Evolutionary conservation across 2,113 vertebrate genomes (phyloP), one percentile per base, ranked within the genome.

Genomic region (Cyrtonyx montezumae): DNA sequence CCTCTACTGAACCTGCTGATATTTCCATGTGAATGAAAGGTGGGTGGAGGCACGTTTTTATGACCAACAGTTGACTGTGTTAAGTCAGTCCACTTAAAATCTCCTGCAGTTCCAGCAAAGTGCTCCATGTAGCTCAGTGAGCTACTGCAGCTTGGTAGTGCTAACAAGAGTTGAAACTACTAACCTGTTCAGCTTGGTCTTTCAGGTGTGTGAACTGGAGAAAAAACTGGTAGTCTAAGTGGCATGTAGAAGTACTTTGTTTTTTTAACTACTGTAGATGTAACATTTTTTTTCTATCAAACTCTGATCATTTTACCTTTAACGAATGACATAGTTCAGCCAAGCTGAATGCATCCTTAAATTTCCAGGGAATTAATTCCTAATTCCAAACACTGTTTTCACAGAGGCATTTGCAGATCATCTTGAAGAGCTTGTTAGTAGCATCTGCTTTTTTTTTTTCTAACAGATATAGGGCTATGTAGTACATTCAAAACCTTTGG

Each of bases 381-480:
- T 55, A 46, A 22, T 8, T 85, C 34, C 53, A 19, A 11, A 37
- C 59, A 5, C 14, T 85, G 3, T 58, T 2, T 2, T 77, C 83
- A 9, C 42, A 59, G 82, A 79, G 26, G 1, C 8, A 43, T 40
- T 80, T 7, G 8, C 1, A 75, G 23, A 49, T 22, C 11, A 53
- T 26, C 42, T 86, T 37, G 22, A 83, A 61, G 48, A 67, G 3
- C 13, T 30, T 66, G 23, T 40, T 63, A 56, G 46, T 3, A 83
- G 10, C 7, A 55, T 32, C 34, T 85, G 36, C 2, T 66, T 78
- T 40, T 40, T 40, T 40, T 40, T 78, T 80, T 86, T 85, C 15
- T 5, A 14, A 0, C 32, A 23, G 48, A 19, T 22, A 5, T 2
- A 28, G 13, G 11, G 21, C 15, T 65, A 5, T 36, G 14, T 62